Conservation (phyloP, 1,140 invertebrate species). For the Geopemphigus sp. region DNA sequence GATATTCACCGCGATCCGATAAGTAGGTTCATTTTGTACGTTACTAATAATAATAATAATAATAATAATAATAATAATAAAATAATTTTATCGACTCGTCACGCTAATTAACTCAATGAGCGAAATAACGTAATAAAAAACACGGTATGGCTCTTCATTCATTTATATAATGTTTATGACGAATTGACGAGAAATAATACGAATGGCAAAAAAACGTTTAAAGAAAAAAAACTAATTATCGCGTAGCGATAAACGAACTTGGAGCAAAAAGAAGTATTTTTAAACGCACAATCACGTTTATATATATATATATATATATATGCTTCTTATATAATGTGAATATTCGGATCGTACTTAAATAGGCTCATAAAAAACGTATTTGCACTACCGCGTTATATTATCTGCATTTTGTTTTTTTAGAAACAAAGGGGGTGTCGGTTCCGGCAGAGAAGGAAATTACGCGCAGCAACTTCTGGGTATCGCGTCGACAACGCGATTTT, state of each 20-base stretch:
- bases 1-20: not conserved
- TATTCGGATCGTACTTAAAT: not conserved
- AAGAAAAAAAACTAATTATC: not conserved
- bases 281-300: no score
- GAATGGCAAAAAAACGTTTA: not conserved
- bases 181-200: not conserved
- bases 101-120: conserved; percentile 20
- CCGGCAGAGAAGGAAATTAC: no score
- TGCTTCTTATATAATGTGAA: no score
- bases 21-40: conserved; percentile 1
- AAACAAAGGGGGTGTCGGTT: no score
- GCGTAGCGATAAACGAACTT: not conserved
- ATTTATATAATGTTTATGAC: conserved; percentile 4
- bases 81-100: conserved; percentile 19
- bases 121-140: not conserved
- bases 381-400: no score
- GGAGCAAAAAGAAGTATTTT: no score
- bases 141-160: not conserved
- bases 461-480: no score
- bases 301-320: no score
- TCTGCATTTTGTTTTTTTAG: no score
- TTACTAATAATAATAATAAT: not conserved
- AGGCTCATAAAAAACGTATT: no score
- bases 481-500: no score
- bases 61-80: not conserved